A percentile compares a stretch with the other conserved stretches of the same genome.
phyloP scores from a whole-genome alignment of 2,113 vertebrate species.

The Tor tambroides region DNA sequence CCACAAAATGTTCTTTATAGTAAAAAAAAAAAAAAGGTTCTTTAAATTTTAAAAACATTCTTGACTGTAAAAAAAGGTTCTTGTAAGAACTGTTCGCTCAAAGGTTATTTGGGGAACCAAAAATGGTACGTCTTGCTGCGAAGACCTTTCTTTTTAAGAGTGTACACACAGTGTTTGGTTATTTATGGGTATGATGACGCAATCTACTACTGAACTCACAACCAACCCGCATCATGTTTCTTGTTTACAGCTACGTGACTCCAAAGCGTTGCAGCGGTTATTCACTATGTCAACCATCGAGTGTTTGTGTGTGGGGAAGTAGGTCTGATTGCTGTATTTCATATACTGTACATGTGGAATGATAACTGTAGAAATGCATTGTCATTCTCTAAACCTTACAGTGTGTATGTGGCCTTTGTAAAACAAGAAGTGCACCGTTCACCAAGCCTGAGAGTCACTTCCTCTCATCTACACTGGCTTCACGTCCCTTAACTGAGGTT shows the following conservation, averaged over 20 bases:
- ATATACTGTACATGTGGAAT: not conserved
- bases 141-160: not conserved
- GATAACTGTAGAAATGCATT: not conserved
- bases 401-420: constrained; percentile 18
- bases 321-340: not conserved
- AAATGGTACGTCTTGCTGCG: too few relatives aligned
- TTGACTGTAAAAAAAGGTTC: not conserved
- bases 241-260: not conserved
- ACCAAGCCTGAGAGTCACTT: not conserved
- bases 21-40: not conserved
- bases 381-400: not conserved
- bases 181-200: not conserved
- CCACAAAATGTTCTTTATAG: not conserved
- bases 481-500: constrained; percentile 2
- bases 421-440: not conserved
- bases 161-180: not conserved
- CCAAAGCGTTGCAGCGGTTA: not conserved
- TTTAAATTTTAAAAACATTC: too few relatives aligned
- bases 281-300: not conserved
- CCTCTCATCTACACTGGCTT: not conserved
- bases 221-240: not conserved
- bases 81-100: not conserved
- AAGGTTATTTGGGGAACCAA: not conserved
- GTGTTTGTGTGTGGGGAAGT: not conserved
- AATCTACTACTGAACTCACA: not conserved